Conservation (phyloP, 2,113 vertebrate species). For the Donacobius atricapilla region DNA sequence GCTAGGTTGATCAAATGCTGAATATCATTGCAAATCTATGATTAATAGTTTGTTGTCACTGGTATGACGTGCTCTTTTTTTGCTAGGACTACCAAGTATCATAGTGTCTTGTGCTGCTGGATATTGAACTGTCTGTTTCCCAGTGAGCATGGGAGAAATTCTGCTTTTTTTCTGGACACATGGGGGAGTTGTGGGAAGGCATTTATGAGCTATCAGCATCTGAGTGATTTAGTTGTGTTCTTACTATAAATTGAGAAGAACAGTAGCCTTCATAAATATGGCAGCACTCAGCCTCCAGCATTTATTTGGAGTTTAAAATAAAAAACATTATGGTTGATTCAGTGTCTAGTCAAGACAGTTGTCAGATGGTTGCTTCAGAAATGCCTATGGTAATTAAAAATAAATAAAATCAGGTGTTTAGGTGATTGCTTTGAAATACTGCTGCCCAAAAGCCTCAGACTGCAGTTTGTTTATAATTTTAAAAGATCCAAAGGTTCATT, state of each 20-base stretch:
- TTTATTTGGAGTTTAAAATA: not conserved
- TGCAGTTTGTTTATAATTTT: not conserved
- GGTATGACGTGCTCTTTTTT: not conserved
- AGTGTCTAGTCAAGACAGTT: not conserved
- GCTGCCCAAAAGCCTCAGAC: not conserved
- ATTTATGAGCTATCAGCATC: not conserved
- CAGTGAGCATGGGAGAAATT: not conserved
- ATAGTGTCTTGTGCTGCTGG: not conserved
- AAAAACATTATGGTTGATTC: not conserved
- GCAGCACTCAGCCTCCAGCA: not conserved
- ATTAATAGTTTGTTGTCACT: not conserved
- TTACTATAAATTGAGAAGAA: not conserved
- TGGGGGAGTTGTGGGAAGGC: constrained; percentile 59
- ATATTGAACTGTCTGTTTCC: not conserved
- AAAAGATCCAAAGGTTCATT: not conserved
- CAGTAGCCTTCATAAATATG: not conserved
- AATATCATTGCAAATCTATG: not conserved
- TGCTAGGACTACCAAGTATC: not conserved
- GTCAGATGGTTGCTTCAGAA: not conserved
- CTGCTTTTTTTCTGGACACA: constrained; percentile 31
- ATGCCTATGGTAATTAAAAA: not conserved
- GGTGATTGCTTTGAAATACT: not conserved
- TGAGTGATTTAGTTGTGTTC: not conserved
- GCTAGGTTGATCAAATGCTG: not conserved
- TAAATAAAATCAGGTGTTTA: not conserved